Conservation (phyloP, 2,888 invertebrate species). For the Dioctria rufipes region DNA sequence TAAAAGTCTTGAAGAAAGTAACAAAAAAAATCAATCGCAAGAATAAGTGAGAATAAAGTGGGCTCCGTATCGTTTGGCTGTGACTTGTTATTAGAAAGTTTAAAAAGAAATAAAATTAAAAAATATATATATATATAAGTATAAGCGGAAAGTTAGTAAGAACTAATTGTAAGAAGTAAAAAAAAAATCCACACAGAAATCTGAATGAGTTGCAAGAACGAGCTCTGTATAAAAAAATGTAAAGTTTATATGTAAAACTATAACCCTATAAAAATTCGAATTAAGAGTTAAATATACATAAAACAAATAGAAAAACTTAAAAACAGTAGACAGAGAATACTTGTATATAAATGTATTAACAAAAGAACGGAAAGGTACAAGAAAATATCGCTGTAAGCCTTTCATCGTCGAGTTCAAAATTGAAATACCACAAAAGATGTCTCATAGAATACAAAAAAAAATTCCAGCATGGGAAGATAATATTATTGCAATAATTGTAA, state of each 20-base stretch:
- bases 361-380: background rate
- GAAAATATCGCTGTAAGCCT: background rate
- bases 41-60: constrained; percentile 17
- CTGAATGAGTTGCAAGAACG: constrained; percentile 12
- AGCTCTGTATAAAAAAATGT: constrained; percentile 27
- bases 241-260: constrained; percentile 17
- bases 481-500: background rate
- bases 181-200: constrained; percentile 13
- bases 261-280: background rate
- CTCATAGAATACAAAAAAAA: background rate
- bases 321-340: background rate
- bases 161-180: constrained; percentile 28
- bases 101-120: constrained; percentile 17
- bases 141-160: constrained; percentile 27
- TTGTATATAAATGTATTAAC: background rate
- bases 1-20: constrained; percentile 41
- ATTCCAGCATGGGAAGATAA: background rate
- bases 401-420: constrained; percentile 1
- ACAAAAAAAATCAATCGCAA: constrained; percentile 1
- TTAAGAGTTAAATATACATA: background rate
- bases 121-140: constrained; percentile 15
- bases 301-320: background rate
- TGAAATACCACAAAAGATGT: background rate
- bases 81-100: constrained; percentile 61
- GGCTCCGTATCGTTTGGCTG: constrained; percentile 62